Evolutionary conservation across 2,113 vertebrate species (phyloP), one percentile per base, ranked within the genome.

Genomic region (Leuciscus idus): DNA sequence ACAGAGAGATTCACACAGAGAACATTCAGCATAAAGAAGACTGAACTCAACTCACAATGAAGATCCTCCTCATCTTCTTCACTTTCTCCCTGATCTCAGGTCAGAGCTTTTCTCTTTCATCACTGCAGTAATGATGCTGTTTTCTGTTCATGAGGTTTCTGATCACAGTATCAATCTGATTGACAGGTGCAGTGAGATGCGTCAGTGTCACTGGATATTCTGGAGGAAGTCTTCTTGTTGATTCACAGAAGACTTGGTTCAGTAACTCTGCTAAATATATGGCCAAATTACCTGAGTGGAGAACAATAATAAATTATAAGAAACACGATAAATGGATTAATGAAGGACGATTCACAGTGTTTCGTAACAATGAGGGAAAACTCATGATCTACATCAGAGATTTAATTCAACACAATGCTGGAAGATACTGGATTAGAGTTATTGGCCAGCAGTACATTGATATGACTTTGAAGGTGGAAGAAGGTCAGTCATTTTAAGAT

Each of bases 321-420:
- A 13, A 28, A n/a, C n/a, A 17, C 7, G 2, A 26, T 28, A 1
- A 26, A 9, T 19, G 15, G 52, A 55, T 55, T 19, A 55, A 55
- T 19, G 52, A 7, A 6, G 52, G 17, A 55, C 17, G 17, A 21
- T 55, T 55, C 52, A 21, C 6, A 21, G 17, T 55, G 17, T 55
- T 55, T 55, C 1, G 6, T 0, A 70, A 33, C n/a, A 12, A 19
- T 15, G 0, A 70, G 5, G 6, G 6, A 9, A 70, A 70, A 0
- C 30, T 70, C 1, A 33, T 36, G 66, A 70, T 70, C 30, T 36
- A 1, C 66, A 70, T 70, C 4, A 36, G 28, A 70, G 66, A 70
- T 0, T 0, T 70, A 0, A 33, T 5, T 0, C 6, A 6, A 9
- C 28, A 36, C 0, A 30, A 70, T 8, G 33, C 66, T 36, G 66